phyloP scores from a whole-genome alignment of 2,888 invertebrate species.

The Pyralis farinalis region DNA sequence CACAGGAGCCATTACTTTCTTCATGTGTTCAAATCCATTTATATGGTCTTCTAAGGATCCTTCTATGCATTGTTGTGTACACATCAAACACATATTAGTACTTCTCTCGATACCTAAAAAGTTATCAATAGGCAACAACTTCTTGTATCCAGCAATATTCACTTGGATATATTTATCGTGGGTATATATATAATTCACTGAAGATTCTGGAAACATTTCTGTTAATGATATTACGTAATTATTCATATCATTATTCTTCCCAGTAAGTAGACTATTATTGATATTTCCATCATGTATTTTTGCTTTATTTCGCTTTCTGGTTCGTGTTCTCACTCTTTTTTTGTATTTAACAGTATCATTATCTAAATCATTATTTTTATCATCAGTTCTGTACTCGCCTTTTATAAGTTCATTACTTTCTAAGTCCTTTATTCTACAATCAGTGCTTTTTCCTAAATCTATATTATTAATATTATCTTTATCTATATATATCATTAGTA shows the following conservation, averaged over 20 bases:
- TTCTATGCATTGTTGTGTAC: background rate
- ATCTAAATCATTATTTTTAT: conserved; percentile 5
- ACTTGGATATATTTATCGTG: background rate
- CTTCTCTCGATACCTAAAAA: conserved; percentile 19
- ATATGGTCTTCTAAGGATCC: conserved; percentile 13
- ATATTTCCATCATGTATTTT: too few relatives aligned
- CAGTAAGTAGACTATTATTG: too few relatives aligned
- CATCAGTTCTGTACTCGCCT: background rate
- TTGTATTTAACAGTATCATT: background rate
- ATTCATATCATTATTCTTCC: background rate
- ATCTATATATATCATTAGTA: too few relatives aligned
- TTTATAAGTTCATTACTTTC: conserved; percentile 3
- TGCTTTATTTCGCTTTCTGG: too few relatives aligned
- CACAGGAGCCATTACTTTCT: conserved; percentile 18
- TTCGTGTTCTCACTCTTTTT: too few relatives aligned
- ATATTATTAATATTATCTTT: too few relatives aligned
- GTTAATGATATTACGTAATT: conserved; percentile 9
- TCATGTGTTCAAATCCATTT: conserved; percentile 19
- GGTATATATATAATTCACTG: background rate
- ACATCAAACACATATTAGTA: background rate
- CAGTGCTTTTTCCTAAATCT: too few relatives aligned
- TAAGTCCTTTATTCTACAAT: too few relatives aligned
- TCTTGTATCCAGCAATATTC: conserved; percentile 16
- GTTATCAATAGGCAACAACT: conserved; percentile 18
- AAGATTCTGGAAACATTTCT: background rate